Evolutionary conservation across 2,797 vertebrate species (phyloP).

Genomic region (Phylloscopus collybita): DNA sequence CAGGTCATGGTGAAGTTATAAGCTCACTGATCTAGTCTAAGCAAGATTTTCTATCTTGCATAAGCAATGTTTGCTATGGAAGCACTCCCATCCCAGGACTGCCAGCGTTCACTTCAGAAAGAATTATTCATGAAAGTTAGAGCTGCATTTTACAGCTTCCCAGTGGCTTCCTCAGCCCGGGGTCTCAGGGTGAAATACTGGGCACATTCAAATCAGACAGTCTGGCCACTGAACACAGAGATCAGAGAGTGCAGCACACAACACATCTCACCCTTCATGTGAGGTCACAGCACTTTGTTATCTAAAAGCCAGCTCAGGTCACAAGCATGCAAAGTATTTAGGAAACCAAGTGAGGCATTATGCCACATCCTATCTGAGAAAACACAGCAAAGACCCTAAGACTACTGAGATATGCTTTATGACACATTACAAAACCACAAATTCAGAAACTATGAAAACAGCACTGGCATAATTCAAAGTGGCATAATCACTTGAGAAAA

Average conservation of each 20-base stretch:
- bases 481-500: conserved; percentile 3
- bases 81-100: background rate
- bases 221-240: background rate
- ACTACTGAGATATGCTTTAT: background rate
- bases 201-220: background rate
- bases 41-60: background rate
- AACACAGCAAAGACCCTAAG: background rate
- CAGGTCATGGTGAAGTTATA: background rate
- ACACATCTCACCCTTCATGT: background rate
- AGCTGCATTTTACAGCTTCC: background rate
- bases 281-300: background rate
- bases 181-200: background rate
- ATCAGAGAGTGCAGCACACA: background rate
- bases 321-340: background rate
- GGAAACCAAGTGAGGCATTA: background rate
- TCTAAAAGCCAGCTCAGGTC: conserved; percentile 2
- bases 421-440: conserved; percentile 31
- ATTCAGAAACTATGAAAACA: background rate
- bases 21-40: background rate
- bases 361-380: background rate
- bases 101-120: background rate
- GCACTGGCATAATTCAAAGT: conserved; percentile 14
- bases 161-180: background rate
- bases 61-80: background rate
- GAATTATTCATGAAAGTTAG: background rate